A percentile compares a stretch with the other conserved stretches of the same genome.
Conservation (phyloP, 2,797 vertebrate species). For the Eulemur rubriventer region DNA sequence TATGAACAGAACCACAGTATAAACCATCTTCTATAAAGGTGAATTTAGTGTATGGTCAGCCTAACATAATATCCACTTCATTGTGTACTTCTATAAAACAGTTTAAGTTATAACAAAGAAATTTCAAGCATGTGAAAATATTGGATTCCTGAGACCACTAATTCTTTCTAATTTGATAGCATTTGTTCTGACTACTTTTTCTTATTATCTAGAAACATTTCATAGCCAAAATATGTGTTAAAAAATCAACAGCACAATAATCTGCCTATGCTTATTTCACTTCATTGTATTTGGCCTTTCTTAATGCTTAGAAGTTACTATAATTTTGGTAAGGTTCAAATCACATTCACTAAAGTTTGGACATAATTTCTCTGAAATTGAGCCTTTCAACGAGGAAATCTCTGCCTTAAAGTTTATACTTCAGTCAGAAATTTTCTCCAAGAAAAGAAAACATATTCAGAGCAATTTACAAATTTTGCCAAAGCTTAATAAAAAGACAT, state of each 20-base stretch:
- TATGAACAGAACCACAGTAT: neutral
- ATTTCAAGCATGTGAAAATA: neutral
- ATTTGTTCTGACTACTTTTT: neutral
- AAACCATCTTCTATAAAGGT: neutral
- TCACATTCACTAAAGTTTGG: neutral
- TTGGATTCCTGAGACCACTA: neutral
- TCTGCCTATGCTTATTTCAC: neutral
- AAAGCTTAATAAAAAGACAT: neutral
- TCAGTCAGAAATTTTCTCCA: neutral
- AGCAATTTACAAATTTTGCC: neutral
- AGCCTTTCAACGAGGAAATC: neutral
- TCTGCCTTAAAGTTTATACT: neutral
- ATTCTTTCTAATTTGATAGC: constrained; percentile 3
- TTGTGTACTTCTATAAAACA: neutral
- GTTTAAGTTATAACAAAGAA: neutral
- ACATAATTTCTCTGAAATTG: neutral
- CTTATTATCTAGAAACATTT: neutral
- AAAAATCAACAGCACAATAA: neutral
- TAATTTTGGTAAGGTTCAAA: neutral
- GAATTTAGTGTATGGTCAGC: neutral
- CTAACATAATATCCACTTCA: neutral
- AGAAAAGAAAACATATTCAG: neutral
- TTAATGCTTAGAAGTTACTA: neutral
- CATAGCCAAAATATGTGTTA: neutral
- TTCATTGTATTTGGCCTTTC: neutral